phyloP scores from a whole-genome alignment of 1,140 invertebrate species.

The Chironomus striatipennis region DNA sequence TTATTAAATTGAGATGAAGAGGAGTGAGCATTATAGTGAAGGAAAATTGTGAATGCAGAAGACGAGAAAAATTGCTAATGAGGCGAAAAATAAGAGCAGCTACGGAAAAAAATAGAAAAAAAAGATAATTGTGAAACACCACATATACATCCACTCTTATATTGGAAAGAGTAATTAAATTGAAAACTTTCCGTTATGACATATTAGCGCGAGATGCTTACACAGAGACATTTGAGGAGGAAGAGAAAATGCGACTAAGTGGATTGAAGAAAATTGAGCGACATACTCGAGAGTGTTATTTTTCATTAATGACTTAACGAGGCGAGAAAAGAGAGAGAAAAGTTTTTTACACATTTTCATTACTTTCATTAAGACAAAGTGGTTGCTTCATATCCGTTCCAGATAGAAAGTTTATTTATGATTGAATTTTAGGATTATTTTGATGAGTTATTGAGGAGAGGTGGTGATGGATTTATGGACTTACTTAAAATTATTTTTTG shows the following conservation, averaged over 20 bases:
- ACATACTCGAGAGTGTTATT: not conserved
- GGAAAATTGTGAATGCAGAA: no score
- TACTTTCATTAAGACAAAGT: no score
- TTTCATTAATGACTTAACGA: not conserved
- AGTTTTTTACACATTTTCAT: not conserved
- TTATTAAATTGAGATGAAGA: slow-evolving; percentile 5
- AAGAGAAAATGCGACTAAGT: not conserved
- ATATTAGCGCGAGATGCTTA: not conserved
- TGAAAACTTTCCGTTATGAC: not conserved
- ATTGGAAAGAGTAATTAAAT: not conserved
- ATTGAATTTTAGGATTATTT: no score
- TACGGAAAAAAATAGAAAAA: no score
- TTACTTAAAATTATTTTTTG: no score
- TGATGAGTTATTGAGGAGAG: no score
- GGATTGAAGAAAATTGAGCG: no score
- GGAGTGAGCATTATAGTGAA: no score
- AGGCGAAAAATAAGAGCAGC: not conserved
- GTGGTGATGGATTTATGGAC: no score
- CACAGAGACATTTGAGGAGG: not conserved
- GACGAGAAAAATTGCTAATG: not conserved
- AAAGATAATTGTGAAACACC: not conserved
- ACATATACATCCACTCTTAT: not conserved
- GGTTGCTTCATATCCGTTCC: no score
- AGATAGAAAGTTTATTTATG: no score
- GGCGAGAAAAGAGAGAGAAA: not conserved